Base-by-base conservation (phyloP, 92 coral and sea anemone genomes). In the Epizoanthus illoricatus region DNA sequence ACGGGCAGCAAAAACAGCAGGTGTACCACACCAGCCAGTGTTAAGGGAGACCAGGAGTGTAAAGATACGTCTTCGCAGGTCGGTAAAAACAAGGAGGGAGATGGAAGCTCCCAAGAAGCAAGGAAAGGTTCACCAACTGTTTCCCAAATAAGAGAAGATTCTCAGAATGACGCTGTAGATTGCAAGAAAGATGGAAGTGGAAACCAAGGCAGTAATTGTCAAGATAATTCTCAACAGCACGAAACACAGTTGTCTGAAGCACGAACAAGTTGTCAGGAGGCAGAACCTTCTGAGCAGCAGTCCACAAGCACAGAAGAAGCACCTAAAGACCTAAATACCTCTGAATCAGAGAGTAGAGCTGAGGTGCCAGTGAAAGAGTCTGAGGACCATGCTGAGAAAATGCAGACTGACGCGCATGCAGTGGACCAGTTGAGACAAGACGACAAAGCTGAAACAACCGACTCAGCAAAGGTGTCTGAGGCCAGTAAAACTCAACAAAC, bases 171-270 rank as follows among this genome's bases (percentile, higher is more conserved):
- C 39, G 19, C 16, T 20, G 33, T 47, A 52, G 55, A 47, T 9
- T 7, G 36, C 13, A 54, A 69, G 67, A 71, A 72, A 28, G 65
- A 56, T 68, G 81, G n/a, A 76, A 43, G 23, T 78, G 71, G 17
- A 21, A 2, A 12, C 71, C 72, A 62, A 10, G 58, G 9, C 47
- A 28, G 0, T 20, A 43, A 20, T 63, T 21, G 60, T 42, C 69
- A 78, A 78, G 47, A 64, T 33, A 78, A 61, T 20, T 28, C 16
- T 23, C 15, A 63, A 20, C 54, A 11, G 45, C 71, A 78, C 10
- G 62, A 78, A 43, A 36, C 80, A 57, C 65, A 59, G 13, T 28
- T 16, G n/a, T 41, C 42, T 41, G 59, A 78, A 19, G 56, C 60
- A 20, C 59, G 65, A 41, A n/a, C 41, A 39, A 41, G 42, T 33